phyloP scores from a whole-genome alignment of 2,888 invertebrate genomes.

The Physocephala rufipes region DNA sequence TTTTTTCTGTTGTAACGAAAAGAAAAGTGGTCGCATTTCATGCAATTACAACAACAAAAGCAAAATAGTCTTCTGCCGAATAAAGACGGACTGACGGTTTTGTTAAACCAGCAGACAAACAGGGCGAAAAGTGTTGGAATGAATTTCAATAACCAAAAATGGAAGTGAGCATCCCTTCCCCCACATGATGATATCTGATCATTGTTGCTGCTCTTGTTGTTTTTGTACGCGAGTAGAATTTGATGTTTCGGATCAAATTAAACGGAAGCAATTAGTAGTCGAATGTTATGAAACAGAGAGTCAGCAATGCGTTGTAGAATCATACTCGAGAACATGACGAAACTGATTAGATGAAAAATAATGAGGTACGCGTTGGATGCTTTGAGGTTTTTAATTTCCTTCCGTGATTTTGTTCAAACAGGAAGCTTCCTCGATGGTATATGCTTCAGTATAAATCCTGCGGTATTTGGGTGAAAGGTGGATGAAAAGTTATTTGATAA shows the following conservation, averaged over 20 bases:
- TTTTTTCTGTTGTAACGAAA: too few relatives aligned
- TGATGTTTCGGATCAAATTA: constrained; percentile 25
- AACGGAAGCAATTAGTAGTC: constrained; percentile 64
- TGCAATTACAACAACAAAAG: too few relatives aligned
- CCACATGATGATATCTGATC: neutral
- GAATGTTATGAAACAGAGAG: constrained; percentile 40
- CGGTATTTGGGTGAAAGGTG: too few relatives aligned
- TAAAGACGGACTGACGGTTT: too few relatives aligned
- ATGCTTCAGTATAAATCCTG: too few relatives aligned
- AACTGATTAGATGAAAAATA: constrained; percentile 21
- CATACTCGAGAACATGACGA: neutral
- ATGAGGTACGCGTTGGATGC: constrained; percentile 3
- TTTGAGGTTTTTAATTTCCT: neutral
- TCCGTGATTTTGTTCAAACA: constrained; percentile 2
- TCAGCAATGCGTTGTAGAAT: neutral
- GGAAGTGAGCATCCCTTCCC: neutral
- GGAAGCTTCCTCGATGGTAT: too few relatives aligned
- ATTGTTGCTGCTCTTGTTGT: neutral
- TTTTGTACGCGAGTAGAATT: constrained; percentile 26
- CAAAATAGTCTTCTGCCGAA: too few relatives aligned
- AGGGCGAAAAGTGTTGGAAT: too few relatives aligned
- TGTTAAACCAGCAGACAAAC: too few relatives aligned
- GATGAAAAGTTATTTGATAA: too few relatives aligned
- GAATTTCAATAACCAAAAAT: neutral
- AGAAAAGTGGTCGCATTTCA: too few relatives aligned